Conservation (phyloP, 2,113 vertebrate genomes). For the Odobenus rosmarus region DNA sequence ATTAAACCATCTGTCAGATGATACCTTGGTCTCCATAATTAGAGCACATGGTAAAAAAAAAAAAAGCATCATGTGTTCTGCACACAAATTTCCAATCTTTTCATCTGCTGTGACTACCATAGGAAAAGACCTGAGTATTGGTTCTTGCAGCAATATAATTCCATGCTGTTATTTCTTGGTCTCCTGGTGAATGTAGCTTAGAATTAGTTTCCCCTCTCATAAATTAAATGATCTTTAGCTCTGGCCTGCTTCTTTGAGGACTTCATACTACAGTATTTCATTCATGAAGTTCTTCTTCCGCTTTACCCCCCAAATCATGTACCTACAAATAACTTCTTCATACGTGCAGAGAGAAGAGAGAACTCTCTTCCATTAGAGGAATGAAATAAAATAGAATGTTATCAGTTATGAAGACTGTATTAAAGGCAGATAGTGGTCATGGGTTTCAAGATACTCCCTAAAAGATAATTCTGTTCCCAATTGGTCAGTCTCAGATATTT, state of each 20-base stretch:
- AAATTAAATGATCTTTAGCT: background rate
- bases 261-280: background rate
- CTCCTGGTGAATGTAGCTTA: background rate
- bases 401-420: background rate
- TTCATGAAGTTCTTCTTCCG: background rate
- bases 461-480: background rate
- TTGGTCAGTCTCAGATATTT: background rate
- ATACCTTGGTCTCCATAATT: background rate
- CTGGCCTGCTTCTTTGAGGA: background rate
- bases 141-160: background rate
- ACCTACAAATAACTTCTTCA: background rate
- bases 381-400: conserved; percentile 12
- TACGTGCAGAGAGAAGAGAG: background rate
- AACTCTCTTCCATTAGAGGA: background rate
- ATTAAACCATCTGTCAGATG: conserved; percentile 48
- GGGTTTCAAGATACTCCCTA: background rate
- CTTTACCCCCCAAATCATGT: background rate
- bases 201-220: background rate
- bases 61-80: background rate
- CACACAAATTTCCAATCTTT: background rate
- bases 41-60: background rate
- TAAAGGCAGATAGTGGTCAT: background rate
- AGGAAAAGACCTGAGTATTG: background rate
- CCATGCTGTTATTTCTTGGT: background rate
- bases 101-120: background rate